A percentile compares a stretch with the other conserved stretches of the same genome.
These are phyloP conservation scores for Dynastes grantii DNA, from an alignment of 2,888 invertebrate genomes.

Conservation along the genomic window DNA sequence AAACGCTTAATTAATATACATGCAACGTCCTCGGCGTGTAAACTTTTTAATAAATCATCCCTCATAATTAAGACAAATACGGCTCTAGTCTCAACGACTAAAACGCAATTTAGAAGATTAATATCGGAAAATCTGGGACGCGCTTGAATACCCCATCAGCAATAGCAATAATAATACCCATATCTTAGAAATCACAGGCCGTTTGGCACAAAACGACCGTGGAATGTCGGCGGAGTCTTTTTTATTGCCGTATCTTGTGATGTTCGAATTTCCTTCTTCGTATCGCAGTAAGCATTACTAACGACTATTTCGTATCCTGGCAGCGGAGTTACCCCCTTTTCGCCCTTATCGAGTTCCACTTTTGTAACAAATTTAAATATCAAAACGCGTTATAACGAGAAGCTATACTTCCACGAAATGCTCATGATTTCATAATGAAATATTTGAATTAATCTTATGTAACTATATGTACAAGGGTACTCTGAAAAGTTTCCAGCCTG, in stretches of 20 bases:
- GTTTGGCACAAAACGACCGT: constrained; percentile 59
- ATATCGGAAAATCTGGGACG: constrained; percentile 59
- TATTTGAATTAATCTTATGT: background rate
- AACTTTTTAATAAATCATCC: constrained; percentile 61
- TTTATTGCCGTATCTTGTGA: constrained; percentile 36
- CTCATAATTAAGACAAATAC: constrained; percentile 67
- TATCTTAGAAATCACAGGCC: constrained; percentile 60
- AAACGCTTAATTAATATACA: constrained; percentile 32
- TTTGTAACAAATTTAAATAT: constrained; percentile 39
- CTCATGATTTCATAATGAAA: background rate
- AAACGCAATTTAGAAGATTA: constrained; percentile 67
- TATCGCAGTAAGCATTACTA: constrained; percentile 6
- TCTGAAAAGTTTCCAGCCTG: no score
- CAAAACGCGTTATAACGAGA: background rate
- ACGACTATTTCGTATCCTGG: constrained; percentile 5
- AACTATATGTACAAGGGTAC: no score
- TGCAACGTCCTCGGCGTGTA: constrained; percentile 31
- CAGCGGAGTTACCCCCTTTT: background rate
- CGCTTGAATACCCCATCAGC: constrained; percentile 15
- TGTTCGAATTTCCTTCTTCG: constrained; percentile 42
- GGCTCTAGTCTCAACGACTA: constrained; percentile 60
- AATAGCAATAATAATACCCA: constrained; percentile 56
- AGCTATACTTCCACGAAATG: background rate
- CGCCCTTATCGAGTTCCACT: constrained; percentile 11
- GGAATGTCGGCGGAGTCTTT: constrained; percentile 55